These are phyloP conservation scores for Aldabrachelys gigantea DNA, from an alignment of 2,113 vertebrate species.

Conservation along the genomic window DNA sequence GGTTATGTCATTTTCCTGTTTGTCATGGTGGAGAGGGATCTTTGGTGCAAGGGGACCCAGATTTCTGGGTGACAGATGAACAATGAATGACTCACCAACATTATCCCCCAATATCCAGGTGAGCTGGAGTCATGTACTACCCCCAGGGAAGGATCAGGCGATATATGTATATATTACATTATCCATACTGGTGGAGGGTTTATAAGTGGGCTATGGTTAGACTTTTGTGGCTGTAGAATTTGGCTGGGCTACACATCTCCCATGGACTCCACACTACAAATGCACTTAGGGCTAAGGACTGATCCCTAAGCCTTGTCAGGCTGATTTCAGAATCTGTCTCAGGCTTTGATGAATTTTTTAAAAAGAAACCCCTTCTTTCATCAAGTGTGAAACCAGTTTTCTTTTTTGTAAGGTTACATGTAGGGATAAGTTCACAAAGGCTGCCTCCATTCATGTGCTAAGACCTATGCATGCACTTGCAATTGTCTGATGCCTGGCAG, in stretches of 20 bases:
- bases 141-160: not conserved
- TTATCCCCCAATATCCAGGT: not conserved
- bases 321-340: not conserved
- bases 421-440: not conserved
- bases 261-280: not conserved
- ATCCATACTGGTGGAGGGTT: fast-evolving
- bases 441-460: not conserved
- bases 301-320: not conserved
- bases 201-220: not conserved
- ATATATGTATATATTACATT: not conserved
- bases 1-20: not conserved
- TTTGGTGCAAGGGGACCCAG: not conserved
- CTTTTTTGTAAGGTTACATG: not conserved
- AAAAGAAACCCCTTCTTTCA: not conserved
- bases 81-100: not conserved
- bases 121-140: not conserved
- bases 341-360: not conserved
- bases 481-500: not conserved
- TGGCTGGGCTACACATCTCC: not conserved
- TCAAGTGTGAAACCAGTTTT: not conserved
- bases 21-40: not conserved
- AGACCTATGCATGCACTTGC: not conserved
- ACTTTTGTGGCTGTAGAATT: not conserved
- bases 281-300: not conserved
- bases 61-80: not conserved